phyloP scores from a whole-genome alignment of 2,888 invertebrate species.

The Caenorhabditis panamensis region DNA sequence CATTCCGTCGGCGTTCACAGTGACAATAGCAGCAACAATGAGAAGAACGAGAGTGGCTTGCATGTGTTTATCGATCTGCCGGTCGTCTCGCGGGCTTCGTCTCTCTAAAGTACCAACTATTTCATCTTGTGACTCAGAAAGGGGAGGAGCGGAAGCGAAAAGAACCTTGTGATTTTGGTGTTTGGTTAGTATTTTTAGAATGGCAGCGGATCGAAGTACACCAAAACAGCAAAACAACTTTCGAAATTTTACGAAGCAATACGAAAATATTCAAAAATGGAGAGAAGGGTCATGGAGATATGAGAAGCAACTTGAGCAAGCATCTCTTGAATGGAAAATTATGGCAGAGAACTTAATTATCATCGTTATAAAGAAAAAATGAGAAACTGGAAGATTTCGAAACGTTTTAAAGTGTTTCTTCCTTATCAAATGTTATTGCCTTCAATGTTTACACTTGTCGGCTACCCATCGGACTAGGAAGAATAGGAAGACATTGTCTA shows the following conservation, averaged over 20 bases:
- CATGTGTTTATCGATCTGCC: constrained; percentile 56
- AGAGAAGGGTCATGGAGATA: not conserved
- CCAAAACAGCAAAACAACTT: constrained; percentile 21
- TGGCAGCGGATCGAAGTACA: constrained; percentile 23
- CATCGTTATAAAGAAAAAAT: not conserved
- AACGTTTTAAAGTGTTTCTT: not conserved
- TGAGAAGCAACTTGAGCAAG: not conserved
- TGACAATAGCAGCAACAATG: constrained; percentile 26
- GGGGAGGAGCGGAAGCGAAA: constrained; percentile 24
- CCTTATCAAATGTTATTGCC: constrained; percentile 4
- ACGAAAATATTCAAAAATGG: not conserved
- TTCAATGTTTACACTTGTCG: not conserved
- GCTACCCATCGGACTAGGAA: not conserved
- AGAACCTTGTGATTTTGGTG: constrained; percentile 14
- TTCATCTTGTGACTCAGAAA: constrained; percentile 35
- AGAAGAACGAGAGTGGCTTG: constrained; percentile 47
- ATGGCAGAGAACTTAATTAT: too few relatives aligned
- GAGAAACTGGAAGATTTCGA: not conserved
- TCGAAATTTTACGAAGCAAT: not conserved
- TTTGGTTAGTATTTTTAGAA: constrained; percentile 24
- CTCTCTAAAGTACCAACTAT: constrained; percentile 49
- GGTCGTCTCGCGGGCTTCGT: constrained; percentile 18
- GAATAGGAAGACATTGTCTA: not conserved
- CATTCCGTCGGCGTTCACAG: constrained; percentile 48
- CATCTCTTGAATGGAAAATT: too few relatives aligned